Percentiles rank a stretch among this genome's conserved stretches.
These are phyloP conservation scores for Pristionchus entomophagus DNA, from an alignment of 2,888 invertebrate genomes.

Conservation along the genomic window DNA sequence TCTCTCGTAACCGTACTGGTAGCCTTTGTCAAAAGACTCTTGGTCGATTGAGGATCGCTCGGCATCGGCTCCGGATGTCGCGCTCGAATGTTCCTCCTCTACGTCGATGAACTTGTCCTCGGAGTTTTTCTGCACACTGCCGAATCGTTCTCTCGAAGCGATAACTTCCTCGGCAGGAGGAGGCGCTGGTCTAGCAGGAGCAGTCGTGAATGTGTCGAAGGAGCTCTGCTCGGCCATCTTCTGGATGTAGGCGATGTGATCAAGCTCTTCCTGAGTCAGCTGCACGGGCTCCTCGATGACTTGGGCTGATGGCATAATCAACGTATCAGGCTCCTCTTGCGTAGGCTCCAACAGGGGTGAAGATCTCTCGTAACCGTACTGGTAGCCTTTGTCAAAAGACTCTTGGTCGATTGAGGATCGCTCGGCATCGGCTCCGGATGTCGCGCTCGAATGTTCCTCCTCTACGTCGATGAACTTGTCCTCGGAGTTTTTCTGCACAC, in stretches of 20 bases:
- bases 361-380: constrained; percentile 9
- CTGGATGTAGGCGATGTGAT: constrained; percentile 32
- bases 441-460: neutral
- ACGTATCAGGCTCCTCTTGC: neutral
- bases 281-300: neutral
- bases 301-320: neutral
- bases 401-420: neutral
- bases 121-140: neutral
- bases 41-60: neutral
- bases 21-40: neutral
- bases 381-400: neutral
- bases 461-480: neutral
- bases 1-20: constrained; percentile 6
- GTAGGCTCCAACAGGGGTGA: neutral
- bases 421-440: constrained; percentile 10
- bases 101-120: neutral
- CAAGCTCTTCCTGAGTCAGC: constrained; percentile 14
- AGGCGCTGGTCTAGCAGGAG: neutral
- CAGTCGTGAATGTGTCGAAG: neutral
- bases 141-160: neutral
- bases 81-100: neutral
- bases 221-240: constrained; percentile 21
- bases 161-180: neutral
- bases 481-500: neutral
- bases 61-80: constrained; percentile 12